Percentiles rank a stretch among this genome's conserved stretches.
These are phyloP conservation scores for Zygothrica quintamaculata DNA, from an alignment of 2,888 invertebrate genomes.

Conservation along the genomic window DNA sequence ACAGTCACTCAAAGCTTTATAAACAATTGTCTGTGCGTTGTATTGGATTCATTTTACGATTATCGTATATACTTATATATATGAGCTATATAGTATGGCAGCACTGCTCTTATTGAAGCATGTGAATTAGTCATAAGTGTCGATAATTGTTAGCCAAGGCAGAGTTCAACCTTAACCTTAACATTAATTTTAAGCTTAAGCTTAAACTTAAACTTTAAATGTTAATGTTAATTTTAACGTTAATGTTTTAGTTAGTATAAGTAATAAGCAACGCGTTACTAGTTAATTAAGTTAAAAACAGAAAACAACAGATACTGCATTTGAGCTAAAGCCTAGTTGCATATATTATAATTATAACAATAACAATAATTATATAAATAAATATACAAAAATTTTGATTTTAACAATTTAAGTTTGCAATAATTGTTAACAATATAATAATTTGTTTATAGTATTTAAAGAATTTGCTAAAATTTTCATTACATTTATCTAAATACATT, in stretches of 20 bases:
- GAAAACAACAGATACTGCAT: conserved; percentile 68
- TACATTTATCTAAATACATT: conserved; percentile 38
- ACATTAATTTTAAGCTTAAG: conserved; percentile 2
- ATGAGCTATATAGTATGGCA: conserved; percentile 28
- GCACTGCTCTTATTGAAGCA: conserved; percentile 43
- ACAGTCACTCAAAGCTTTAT: conserved; percentile 68
- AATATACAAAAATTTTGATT: conserved; percentile 33
- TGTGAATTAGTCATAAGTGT: conserved; percentile 68
- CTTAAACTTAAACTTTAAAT: neutral
- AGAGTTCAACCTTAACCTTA: conserved; percentile 35
- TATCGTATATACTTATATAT: neutral
- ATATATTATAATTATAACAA: too few species aligned
- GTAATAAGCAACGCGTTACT: conserved; percentile 55
- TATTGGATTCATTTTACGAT: conserved; percentile 25
- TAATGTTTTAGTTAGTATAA: conserved; percentile 59
- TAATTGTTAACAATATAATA: conserved; percentile 41
- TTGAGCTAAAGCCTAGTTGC: conserved; percentile 52
- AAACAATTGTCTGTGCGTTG: conserved; percentile 28
- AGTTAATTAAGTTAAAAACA: conserved; percentile 51
- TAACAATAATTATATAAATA: too few species aligned
- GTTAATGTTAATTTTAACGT: conserved; percentile 19
- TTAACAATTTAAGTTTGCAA: conserved; percentile 31
- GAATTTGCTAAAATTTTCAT: conserved; percentile 14
- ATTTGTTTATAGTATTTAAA: conserved; percentile 23
- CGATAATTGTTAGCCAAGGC: conserved; percentile 60